Conservation (phyloP, 2,888 invertebrate genomes). For the Mechanitis messenoides region DNA sequence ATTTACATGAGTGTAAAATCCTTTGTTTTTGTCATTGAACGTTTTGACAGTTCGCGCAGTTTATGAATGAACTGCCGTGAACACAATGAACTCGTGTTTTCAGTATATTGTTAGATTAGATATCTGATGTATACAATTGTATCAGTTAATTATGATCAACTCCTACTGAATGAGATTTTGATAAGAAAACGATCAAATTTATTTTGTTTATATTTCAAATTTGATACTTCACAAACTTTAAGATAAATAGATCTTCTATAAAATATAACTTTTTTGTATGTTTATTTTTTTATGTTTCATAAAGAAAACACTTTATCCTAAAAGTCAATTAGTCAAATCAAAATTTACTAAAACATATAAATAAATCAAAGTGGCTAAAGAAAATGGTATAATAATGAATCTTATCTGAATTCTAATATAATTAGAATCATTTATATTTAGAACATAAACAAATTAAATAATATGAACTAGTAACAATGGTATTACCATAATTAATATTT, state of each 20-base stretch:
- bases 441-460: too few species aligned
- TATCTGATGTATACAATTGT: constrained; percentile 43
- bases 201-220: neutral
- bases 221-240: neutral
- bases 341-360: too few species aligned
- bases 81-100: constrained; percentile 63
- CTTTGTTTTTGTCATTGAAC: constrained; percentile 62
- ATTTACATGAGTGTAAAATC: constrained; percentile 22
- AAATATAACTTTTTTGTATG: neutral
- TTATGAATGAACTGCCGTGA: constrained; percentile 70
- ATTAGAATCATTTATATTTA: too few species aligned
- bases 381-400: too few species aligned
- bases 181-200: neutral
- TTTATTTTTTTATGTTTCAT: too few species aligned
- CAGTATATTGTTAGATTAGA: constrained; percentile 56
- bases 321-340: too few species aligned
- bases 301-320: too few species aligned
- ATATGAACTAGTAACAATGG: too few species aligned
- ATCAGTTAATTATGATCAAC: constrained; percentile 22
- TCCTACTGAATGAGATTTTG: neutral
- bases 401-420: too few species aligned
- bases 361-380: too few species aligned
- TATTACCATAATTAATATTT: neutral
- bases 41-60: constrained; percentile 68
- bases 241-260: neutral